A percentile compares a stretch with the other conserved stretches of the same genome.
These are phyloP conservation scores for Apteryx mantelli DNA, from an alignment of 2,113 vertebrate species.

Conservation along the genomic window DNA sequence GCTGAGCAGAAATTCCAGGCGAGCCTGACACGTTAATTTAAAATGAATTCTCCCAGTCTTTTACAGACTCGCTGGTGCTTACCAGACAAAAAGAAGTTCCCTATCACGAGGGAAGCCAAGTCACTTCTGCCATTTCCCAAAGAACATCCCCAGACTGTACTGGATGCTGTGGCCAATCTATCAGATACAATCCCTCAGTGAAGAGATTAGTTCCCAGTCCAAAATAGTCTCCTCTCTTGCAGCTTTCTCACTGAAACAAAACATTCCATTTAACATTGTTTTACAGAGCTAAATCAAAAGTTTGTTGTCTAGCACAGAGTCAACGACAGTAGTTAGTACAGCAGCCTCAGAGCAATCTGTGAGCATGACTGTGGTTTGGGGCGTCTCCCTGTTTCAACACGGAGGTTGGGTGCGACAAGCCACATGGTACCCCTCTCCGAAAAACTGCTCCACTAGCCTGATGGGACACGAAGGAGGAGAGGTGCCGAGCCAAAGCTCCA, in stretches of 20 bases:
- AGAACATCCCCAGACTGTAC: neutral
- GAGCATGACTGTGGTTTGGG: neutral
- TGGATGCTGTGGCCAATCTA: neutral
- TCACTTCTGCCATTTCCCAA: rapidly evolving
- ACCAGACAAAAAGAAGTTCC: neutral
- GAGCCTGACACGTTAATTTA: neutral
- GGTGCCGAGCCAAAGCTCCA: too few relatives aligned
- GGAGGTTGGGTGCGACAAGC: neutral
- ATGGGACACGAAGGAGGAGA: neutral
- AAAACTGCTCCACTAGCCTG: neutral
- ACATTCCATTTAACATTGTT: neutral
- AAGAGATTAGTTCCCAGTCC: neutral
- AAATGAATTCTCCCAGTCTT: neutral
- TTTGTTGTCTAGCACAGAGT: neutral
- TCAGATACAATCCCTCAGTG: neutral
- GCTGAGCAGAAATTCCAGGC: neutral
- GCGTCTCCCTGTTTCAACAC: neutral
- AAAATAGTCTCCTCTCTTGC: neutral
- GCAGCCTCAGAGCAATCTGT: neutral
- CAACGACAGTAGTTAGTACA: neutral
- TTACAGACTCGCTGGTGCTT: neutral
- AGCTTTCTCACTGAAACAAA: neutral
- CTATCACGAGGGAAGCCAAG: neutral
- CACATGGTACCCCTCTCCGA: neutral
- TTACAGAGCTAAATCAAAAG: neutral